A percentile compares a stretch with the other conserved stretches of the same genome.
Conservation (phyloP, 2,797 vertebrate genomes). For the Anableps anableps region DNA sequence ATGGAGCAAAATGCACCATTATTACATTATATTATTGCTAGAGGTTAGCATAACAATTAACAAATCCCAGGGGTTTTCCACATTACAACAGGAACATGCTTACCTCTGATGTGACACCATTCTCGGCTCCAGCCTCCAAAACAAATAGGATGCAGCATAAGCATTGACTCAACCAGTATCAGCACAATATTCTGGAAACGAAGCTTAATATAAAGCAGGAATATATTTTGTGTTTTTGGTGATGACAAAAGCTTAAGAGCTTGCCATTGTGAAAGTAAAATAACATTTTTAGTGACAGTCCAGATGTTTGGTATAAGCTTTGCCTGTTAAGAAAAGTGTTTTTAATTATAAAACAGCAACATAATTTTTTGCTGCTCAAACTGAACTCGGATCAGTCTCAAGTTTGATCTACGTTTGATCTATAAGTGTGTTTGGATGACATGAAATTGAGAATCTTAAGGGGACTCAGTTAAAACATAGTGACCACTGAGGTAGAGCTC, state of each 20-base stretch:
- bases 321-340: neutral
- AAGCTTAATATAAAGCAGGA: conserved; percentile 34
- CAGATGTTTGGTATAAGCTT: neutral
- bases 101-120: neutral
- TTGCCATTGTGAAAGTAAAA: conserved; percentile 33
- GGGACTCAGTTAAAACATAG: conserved; percentile 40
- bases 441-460: conserved; percentile 3
- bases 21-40: neutral
- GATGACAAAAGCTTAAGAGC: conserved; percentile 57
- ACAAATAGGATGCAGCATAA: conserved; percentile 10
- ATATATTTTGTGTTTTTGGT: conserved; percentile 41
- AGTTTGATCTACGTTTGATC: conserved; percentile 1
- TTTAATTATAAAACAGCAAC: conserved; percentile 38
- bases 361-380: conserved; percentile 25
- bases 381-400: conserved; percentile 21
- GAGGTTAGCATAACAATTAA: neutral
- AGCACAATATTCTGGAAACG: conserved; percentile 32
- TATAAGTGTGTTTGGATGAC: conserved; percentile 10
- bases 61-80: conserved; percentile 1
- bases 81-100: neutral
- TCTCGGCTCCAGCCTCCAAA: neutral
- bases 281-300: conserved; percentile 25
- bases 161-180: conserved; percentile 34
- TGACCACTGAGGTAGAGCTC: conserved; percentile 31
- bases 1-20: neutral